Base-by-base conservation (phyloP, 2,113 vertebrate species). In the Carassius gibelio region DNA sequence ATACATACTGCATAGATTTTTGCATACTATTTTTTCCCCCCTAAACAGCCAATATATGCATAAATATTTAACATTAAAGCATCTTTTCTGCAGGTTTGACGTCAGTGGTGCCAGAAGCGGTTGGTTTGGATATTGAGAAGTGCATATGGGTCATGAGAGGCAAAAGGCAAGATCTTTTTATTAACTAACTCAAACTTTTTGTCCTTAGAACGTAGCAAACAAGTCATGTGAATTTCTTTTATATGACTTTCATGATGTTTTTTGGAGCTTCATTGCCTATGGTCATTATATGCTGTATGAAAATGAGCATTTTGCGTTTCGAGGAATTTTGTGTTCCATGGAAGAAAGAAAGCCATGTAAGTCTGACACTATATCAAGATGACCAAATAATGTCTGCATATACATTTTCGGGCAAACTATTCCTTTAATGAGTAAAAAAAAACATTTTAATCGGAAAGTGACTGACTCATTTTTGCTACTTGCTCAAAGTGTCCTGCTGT, bases 81-180 rank as follows among this genome's bases (percentile, higher is more conserved):
- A 14, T 19, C 5, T 68, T 68, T 68, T 1, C 36, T 3, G 26
- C 64, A 68, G 6, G 14, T 8, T 68, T 68, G 64, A 34, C 2
- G 64, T 36, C 14, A 68, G 30, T 17, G 17, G 15, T 68, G 64
- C 64, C 2, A 34, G 30, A 36, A 68, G 64, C 14, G 0, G 7
- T 68, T 34, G 15, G 64, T 68, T 68, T 68, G 64, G 64, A 68
- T 68, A 68, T 34, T 17, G 64, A 68, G 30, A 30, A 68, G 64
- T 68, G 1, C 30, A 68, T 36, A 36, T 36, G 30, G 30, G 64
- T 36, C 64, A 8, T 36, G 17, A 34, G 5, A 68, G 6, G 13
- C 7, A 68, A 14, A 4, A 34, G 15, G 62, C 14, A 14, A 68
- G 15, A 13, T 23, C 11, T 62, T 23, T 62, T 62, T 23, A 10